These are phyloP conservation scores for Tragopan temminckii DNA, from an alignment of 2,797 vertebrate species.

Conservation along the genomic window DNA sequence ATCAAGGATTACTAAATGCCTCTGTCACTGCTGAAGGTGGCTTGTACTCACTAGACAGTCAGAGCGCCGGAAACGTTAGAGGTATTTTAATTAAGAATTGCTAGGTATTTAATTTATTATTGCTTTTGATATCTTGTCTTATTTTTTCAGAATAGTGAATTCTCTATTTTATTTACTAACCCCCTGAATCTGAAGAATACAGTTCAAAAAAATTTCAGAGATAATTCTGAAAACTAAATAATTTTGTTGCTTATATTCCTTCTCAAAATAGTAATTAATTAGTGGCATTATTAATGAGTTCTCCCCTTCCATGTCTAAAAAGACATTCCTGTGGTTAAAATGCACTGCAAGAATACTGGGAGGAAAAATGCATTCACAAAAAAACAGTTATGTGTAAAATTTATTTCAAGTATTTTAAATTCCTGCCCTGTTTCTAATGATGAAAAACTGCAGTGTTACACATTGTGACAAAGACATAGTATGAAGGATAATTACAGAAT, in stretches of 20 bases:
- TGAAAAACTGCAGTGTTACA: conserved; percentile 58
- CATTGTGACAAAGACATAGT: conserved; percentile 56
- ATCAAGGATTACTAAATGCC: conserved; percentile 58
- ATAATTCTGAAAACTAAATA: conserved; percentile 2
- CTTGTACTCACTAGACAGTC: conserved; percentile 37
- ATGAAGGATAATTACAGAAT: conserved; percentile 78
- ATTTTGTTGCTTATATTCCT: background rate
- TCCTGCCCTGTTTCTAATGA: conserved; percentile 56
- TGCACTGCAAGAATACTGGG: conserved; percentile 14
- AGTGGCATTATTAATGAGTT: background rate
- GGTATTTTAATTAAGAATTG: conserved; percentile 60
- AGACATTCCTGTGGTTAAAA: background rate
- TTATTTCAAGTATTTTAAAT: conserved; percentile 62
- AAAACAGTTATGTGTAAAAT: conserved; percentile 34
- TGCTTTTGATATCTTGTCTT: background rate
- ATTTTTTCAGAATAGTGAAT: conserved; percentile 44
- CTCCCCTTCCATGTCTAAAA: background rate
- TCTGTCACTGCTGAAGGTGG: conserved; percentile 34
- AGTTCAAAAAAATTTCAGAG: conserved; percentile 16
- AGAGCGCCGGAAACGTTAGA: conserved; percentile 41
- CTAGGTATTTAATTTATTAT: background rate
- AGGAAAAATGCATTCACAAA: background rate
- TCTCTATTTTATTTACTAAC: conserved; percentile 18
- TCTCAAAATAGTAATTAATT: conserved; percentile 1
- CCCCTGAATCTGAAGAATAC: background rate